phyloP scores from a whole-genome alignment of 2,888 invertebrate species.

The Apeira syringaria region DNA sequence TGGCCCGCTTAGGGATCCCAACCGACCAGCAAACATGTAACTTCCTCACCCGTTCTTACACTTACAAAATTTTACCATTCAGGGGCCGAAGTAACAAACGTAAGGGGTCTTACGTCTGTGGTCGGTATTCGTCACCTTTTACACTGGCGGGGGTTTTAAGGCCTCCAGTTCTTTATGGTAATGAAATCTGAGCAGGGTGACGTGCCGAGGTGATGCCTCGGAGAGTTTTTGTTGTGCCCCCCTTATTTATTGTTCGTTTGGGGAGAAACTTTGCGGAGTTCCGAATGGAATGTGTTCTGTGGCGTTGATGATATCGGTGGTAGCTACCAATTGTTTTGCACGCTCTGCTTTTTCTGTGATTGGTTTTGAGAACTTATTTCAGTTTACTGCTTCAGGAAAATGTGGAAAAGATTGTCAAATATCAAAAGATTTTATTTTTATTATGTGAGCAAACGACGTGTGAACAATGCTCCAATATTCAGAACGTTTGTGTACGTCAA shows the following conservation, averaged over 20 bases:
- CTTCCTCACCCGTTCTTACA: conserved; percentile 43
- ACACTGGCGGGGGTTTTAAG: conserved; percentile 82
- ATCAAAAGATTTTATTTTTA: neutral
- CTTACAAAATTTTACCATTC: conserved; percentile 16
- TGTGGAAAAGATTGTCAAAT: neutral
- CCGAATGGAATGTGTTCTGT: conserved; percentile 72
- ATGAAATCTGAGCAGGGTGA: conserved; percentile 84
- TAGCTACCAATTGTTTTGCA: conserved; percentile 50
- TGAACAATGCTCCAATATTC: neutral
- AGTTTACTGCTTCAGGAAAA: conserved; percentile 1
- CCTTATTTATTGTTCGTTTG: conserved; percentile 81
- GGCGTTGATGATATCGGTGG: conserved; percentile 62
- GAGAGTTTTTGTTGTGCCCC: conserved; percentile 80
- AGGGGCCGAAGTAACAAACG: conserved; percentile 33
- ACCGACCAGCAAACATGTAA: conserved; percentile 45
- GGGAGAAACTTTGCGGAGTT: conserved; percentile 68
- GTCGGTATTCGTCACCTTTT: conserved; percentile 78
- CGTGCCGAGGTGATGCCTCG: conserved; percentile 79
- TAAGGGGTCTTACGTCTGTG: conserved; percentile 41
- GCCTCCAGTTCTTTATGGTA: conserved; percentile 84
- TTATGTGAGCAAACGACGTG: neutral
- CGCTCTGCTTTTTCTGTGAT: conserved; percentile 50
- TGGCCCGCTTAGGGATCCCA: conserved; percentile 67
- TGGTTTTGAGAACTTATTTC: conserved; percentile 31
- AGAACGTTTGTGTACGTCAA: neutral